phyloP scores from a whole-genome alignment of 2,797 vertebrate species.

The Columba guinea region DNA sequence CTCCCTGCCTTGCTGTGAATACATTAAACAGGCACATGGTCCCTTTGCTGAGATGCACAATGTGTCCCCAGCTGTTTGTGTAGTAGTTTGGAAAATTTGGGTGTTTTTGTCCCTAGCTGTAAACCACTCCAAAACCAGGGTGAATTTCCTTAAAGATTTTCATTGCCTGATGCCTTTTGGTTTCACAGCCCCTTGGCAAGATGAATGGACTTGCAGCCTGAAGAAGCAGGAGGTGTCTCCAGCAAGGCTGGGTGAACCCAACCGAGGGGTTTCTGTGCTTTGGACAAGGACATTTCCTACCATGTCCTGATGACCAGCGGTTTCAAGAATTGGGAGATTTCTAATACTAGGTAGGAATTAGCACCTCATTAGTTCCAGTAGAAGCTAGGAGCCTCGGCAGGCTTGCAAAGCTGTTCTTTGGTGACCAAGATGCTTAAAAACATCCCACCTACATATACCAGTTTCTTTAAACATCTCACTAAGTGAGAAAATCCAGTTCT shows the following conservation, averaged over 20 bases:
- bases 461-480: background rate
- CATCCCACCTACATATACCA: background rate
- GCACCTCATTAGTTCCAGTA: background rate
- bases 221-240: background rate
- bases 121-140: background rate
- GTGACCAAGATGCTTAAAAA: background rate
- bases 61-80: background rate
- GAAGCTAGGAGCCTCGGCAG: background rate
- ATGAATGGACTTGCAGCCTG: background rate
- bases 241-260: background rate
- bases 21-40: rapidly evolving
- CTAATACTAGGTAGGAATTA: background rate
- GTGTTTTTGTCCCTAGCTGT: background rate
- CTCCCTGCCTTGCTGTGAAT: background rate
- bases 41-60: background rate
- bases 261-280: background rate
- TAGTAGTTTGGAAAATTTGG: background rate
- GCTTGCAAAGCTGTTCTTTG: background rate
- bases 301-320: background rate
- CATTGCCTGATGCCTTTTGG: background rate
- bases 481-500: background rate
- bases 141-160: background rate
- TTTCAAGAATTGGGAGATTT: background rate
- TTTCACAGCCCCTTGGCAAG: background rate
- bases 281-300: background rate